phyloP scores from a whole-genome alignment of 2,797 vertebrate genomes.

The Euphonia xanthogaster region DNA sequence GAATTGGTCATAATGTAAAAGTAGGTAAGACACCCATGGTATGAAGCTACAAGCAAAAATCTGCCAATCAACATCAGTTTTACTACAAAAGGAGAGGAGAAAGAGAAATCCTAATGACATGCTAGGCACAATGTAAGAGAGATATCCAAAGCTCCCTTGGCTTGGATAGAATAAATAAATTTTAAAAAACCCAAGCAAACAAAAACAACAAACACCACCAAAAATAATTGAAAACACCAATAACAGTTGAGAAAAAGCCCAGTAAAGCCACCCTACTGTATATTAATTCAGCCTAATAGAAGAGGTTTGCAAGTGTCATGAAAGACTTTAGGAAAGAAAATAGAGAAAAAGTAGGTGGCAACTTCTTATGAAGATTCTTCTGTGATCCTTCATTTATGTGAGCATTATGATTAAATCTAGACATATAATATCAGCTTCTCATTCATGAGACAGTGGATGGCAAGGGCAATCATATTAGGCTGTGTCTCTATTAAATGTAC shows the following conservation, averaged over 20 bases:
- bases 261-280: not conserved
- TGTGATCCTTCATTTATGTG: not conserved
- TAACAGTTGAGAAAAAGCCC: not conserved
- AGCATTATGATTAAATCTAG: not conserved
- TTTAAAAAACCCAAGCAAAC: not conserved
- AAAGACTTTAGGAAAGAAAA: not conserved
- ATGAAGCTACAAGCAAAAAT: not conserved
- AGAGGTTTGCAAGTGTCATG: not conserved
- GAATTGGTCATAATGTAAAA: not conserved
- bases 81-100: not conserved
- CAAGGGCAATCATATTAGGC: constrained; percentile 5
- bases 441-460: not conserved
- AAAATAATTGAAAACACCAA: not conserved
- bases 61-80: not conserved
- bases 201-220: fast-evolving
- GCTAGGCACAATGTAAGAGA: not conserved
- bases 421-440: not conserved
- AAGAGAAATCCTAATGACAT: not conserved
- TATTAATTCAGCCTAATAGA: not conserved
- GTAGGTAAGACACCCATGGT: not conserved
- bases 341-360: not conserved
- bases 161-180: not conserved
- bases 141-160: not conserved
- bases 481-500: not conserved
- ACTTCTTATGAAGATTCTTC: not conserved